These are phyloP conservation scores for Dysmachus trigonus DNA, from an alignment of 2,888 invertebrate genomes.

Conservation along the genomic window DNA sequence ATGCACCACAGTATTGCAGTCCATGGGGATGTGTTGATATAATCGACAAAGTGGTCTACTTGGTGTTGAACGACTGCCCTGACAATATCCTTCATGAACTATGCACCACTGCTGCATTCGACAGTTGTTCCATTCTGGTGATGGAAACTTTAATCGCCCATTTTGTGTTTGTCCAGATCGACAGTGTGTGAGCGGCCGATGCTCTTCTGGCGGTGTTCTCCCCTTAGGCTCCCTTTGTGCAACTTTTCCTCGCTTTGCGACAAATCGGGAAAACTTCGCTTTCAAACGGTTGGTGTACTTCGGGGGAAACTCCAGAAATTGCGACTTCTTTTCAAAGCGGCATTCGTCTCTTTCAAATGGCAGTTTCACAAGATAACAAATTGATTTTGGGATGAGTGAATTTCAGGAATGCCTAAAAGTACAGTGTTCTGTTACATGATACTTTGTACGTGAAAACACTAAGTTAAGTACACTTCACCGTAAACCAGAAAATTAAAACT, in stretches of 20 bases:
- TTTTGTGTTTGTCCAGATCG: constrained; percentile 18
- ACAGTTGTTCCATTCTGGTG: constrained; percentile 6
- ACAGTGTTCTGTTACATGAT: not conserved
- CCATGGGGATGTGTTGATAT: constrained; percentile 34
- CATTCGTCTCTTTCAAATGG: not conserved
- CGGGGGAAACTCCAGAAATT: not conserved
- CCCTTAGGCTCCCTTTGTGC: not conserved
- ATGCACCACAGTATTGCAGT: constrained; percentile 34
- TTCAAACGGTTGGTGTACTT: not conserved
- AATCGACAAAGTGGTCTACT: constrained; percentile 40
- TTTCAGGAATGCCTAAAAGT: not conserved
- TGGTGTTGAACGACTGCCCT: constrained; percentile 38
- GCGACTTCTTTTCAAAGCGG: not conserved
- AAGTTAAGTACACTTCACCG: not conserved
- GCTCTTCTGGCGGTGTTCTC: not conserved
- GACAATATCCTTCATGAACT: constrained; percentile 39
- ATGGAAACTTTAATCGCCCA: constrained; percentile 37
- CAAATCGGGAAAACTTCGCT: not conserved
- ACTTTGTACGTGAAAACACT: not conserved
- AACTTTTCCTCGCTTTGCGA: not conserved
- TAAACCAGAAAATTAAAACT: not conserved
- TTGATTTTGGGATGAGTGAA: not conserved
- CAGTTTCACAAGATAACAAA: not conserved
- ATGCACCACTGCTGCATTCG: constrained; percentile 19
- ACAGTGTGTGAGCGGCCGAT: not conserved